A percentile compares a stretch with the other conserved stretches of the same genome.
These are phyloP conservation scores for Sitta carolinensis DNA, from an alignment of 2,797 vertebrate genomes.

Conservation along the genomic window DNA sequence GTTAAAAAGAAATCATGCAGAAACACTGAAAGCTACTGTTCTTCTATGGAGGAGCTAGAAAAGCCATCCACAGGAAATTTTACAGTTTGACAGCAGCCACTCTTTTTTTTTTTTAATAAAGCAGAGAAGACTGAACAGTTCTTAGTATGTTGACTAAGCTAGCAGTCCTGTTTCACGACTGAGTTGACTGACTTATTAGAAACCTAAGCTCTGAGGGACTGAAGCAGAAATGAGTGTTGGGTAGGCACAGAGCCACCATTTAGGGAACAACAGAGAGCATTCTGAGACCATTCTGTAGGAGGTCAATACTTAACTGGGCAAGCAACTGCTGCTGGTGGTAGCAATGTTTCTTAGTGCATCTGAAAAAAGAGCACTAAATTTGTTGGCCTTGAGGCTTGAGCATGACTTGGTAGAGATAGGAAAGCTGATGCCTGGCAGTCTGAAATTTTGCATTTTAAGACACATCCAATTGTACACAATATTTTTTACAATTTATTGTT, in stretches of 20 bases:
- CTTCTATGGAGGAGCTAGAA: neutral
- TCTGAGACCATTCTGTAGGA: constrained; percentile 19
- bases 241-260: constrained; percentile 31
- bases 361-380: neutral
- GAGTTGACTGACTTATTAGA: neutral
- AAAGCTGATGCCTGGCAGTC: constrained; percentile 4
- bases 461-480: neutral
- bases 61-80: neutral
- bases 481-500: constrained; percentile 54
- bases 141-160: neutral
- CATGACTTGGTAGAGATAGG: constrained; percentile 34
- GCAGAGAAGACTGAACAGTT: neutral
- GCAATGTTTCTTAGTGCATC: neutral
- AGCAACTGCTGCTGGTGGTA: constrained; percentile 1
- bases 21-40: neutral
- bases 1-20: neutral
- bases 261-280: neutral
- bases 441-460: constrained; percentile 12
- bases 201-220: neutral
- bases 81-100: neutral
- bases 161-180: neutral
- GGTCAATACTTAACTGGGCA: neutral
- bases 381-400: constrained; percentile 34
- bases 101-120: neutral
- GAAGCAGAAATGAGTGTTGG: neutral